Conservation (phyloP, 2,888 invertebrate species). For the Nephrotoma flavescens region DNA sequence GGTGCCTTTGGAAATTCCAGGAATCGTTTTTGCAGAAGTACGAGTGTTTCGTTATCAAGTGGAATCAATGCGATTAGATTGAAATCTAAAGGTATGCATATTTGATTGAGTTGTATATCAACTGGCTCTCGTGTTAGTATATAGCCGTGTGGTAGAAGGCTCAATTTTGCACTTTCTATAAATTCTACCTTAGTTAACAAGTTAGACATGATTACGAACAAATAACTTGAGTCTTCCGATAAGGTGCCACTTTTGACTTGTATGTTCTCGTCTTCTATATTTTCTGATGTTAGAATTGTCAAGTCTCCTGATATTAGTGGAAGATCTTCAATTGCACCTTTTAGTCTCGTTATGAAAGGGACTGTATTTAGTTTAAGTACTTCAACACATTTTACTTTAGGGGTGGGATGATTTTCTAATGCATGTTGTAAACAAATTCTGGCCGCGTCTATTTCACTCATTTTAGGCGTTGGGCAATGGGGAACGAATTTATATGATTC, state of each 20-base stretch:
- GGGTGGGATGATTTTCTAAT: slow-evolving; percentile 48
- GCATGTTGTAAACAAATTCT: slow-evolving; percentile 51
- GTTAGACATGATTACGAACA: slow-evolving; percentile 23
- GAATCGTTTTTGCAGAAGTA: slow-evolving; percentile 22
- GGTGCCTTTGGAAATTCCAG: slow-evolving; percentile 17
- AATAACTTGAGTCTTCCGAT: slow-evolving; percentile 22
- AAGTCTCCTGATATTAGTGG: slow-evolving; percentile 55
- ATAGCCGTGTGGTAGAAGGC: slow-evolving; percentile 43
- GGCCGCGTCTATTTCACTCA: slow-evolving; percentile 34
- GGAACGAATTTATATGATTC: slow-evolving; percentile 63
- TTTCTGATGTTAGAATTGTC: slow-evolving; percentile 32
- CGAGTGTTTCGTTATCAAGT: slow-evolving; percentile 20
- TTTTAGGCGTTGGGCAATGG: slow-evolving; percentile 30
- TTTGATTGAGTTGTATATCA: slow-evolving; percentile 31
- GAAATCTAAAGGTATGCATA: slow-evolving; percentile 19
- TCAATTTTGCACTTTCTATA: slow-evolving; percentile 33
- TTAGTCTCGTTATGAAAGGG: slow-evolving; percentile 40
- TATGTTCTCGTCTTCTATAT: slow-evolving; percentile 34
- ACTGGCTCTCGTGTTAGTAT: slow-evolving; percentile 43
- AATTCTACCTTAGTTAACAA: slow-evolving; percentile 18
- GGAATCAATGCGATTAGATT: slow-evolving; percentile 21
- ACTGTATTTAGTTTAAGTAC: slow-evolving; percentile 25
- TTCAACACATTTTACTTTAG: neutral
- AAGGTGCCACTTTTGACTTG: slow-evolving; percentile 47
- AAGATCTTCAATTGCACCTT: slow-evolving; percentile 45